Evolutionary conservation across 2,888 invertebrate genomes (phyloP), one percentile per base, ranked within the genome.

Genomic region (Synergus itoensis): DNA sequence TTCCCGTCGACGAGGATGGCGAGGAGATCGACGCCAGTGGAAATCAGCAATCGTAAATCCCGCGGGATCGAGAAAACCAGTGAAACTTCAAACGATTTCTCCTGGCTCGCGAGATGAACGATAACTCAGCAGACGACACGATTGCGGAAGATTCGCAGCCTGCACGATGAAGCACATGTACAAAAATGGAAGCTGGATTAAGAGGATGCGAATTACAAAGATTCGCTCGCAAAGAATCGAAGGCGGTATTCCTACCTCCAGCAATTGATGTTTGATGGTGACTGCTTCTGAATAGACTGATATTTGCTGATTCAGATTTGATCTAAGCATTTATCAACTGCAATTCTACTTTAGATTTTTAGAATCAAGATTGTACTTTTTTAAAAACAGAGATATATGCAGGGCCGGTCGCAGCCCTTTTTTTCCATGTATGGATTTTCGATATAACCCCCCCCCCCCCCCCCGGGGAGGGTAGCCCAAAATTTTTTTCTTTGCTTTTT

Each of bases 1-100:
- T 96, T 78, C 95, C 96, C 1, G 91, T 96, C 65, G 95, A 95
- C 84, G 95, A 95, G 88, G 96, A 96, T 82, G 96, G 96, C 84
- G 96, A 96, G 86, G 96, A 96, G 88, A 92, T 95, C 64, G 64
- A 69, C 14, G 36, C 77, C 43, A 69, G 63, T 12, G 79, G 77
- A 48, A 16, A 8, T 45, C 79, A 80, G 57, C 77, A 77, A 64
- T 77, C 77, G 65, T 63, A 45, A 48, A 48, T 77, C 63, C 77
- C 63, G n/a, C 16, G 21, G 21, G 62, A 69, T 28, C 36, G 48
- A 69, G 73, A 73, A 73, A 73, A 73, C 53, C 53, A 73, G 53
- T 40, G 73, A 73, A 53, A 73, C n/a, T 9, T 48, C 41, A 53
- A 16, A 53, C 73, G 73, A 53, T 73, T 73, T 73, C 73, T 73